Percentiles rank a stretch among this genome's conserved stretches.
Evolutionary conservation across 2,113 vertebrate genomes (phyloP).

Genomic region (Embiotoca jacksoni): DNA sequence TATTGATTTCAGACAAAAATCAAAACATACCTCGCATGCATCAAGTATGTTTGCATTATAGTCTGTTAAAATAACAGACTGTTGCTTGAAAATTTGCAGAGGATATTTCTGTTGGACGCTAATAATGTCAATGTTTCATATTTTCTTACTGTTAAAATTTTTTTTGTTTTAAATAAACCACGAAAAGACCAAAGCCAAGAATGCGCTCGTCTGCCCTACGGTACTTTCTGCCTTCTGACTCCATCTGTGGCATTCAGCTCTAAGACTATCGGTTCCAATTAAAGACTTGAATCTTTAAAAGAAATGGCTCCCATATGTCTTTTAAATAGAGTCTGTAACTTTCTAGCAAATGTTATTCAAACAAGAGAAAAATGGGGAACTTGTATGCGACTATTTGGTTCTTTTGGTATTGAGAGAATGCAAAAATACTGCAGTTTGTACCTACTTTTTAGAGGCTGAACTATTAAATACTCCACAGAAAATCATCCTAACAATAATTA

Average conservation of each 20-base stretch:
- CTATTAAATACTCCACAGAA: no score
- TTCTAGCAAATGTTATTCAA: neutral
- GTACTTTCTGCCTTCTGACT: neutral
- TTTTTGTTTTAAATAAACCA: neutral
- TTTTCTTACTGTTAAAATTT: no score
- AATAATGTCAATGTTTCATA: no score
- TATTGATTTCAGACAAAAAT: slow-evolving; percentile 19
- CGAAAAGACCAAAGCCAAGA: neutral
- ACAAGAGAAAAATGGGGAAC: neutral
- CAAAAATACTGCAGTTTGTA: no score
- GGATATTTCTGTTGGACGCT: no score
- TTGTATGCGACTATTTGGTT: slow-evolving; percentile 1
- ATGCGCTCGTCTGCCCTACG: neutral
- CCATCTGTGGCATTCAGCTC: neutral
- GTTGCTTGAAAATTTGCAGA: no score
- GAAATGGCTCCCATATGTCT: neutral
- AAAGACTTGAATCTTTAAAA: neutral
- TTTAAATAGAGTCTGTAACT: neutral
- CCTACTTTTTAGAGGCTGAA: no score
- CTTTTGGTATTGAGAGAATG: no score
- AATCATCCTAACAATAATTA: neutral
- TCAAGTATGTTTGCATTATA: no score
- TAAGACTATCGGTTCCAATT: neutral
- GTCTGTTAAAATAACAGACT: no score
- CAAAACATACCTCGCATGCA: neutral